Evolutionary conservation across 2,113 vertebrate genomes (phyloP), one percentile per base, ranked within the genome.

Genomic region (Melanostigma gelatinosum): DNA sequence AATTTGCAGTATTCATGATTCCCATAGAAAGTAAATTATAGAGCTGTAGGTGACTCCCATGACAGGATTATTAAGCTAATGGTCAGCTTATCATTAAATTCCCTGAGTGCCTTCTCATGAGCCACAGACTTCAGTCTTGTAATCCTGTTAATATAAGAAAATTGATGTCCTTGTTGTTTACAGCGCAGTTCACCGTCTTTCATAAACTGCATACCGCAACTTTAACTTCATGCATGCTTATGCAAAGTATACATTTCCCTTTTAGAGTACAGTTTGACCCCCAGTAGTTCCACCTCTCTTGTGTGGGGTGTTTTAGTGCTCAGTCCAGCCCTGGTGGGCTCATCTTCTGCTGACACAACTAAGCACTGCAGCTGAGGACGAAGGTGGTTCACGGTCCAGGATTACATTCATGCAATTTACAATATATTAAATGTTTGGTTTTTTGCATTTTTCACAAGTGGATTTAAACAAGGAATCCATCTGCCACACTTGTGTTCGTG

Each of bases 301-400:
- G 60, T 18, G 65, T 34, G 34, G 52, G 60, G 34, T 82, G 74
- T 79, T 75, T 73, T 46, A 44, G 50, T 36, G 66, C 77, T 60
- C 38, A 24, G 46, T 48, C n/a, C 42, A 36, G 34, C 46, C 46
- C 70, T 42, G 1, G 46, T 69, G 54, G 74, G 85, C 58, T 88
- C 83, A 76, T 73, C 79, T 90, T 80, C 71, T 84, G 69, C 85
- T 78, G 85, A 84, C 69, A 72, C 54, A 40, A 63, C 72, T 20
- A 46, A 75, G 44, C 24, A 0, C 54, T 60, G 79, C 62, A 64
- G 48, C 84, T 87, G 27, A 66, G 62, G 52, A 69, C 27, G 42
- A 61, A 44, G 18, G 44, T 8, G 42, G 71, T 54, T 50, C 60
- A n/a, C 61, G 27, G 22, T 60, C 22, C 10, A 40, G 58, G 13